These are phyloP conservation scores for Pangasius macronema DNA, from an alignment of 2,797 vertebrate species.

Conservation along the genomic window DNA sequence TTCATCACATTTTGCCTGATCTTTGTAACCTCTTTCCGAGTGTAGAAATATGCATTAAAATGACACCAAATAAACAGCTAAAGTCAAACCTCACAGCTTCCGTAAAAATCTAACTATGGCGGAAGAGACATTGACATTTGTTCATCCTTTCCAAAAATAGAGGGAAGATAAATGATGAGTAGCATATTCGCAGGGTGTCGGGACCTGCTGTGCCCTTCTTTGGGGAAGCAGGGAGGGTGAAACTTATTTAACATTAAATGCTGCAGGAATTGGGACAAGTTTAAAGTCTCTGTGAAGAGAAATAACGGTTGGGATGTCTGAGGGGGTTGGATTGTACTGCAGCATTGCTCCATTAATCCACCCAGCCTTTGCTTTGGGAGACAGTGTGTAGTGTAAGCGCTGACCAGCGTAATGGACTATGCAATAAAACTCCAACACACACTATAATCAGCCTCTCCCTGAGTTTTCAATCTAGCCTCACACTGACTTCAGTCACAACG, in stretches of 20 bases:
- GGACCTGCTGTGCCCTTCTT: constrained; percentile 51
- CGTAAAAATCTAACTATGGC: not conserved
- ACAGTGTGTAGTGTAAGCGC: constrained; percentile 62
- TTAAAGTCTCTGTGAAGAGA: constrained; percentile 60
- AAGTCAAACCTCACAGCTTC: constrained; percentile 17
- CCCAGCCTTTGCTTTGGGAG: constrained; percentile 56
- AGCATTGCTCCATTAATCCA: constrained; percentile 60
- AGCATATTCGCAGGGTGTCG: constrained; percentile 49
- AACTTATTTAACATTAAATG: constrained; percentile 75
- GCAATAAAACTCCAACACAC: constrained; percentile 59
- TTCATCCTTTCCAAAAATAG: constrained; percentile 52
- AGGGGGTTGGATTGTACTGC: constrained; percentile 46
- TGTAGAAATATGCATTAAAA: not conserved
- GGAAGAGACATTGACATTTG: constrained; percentile 35
- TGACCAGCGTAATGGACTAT: constrained; percentile 70
- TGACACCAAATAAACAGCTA: not conserved
- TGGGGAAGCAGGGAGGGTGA: constrained; percentile 56
- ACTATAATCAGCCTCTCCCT: constrained; percentile 63
- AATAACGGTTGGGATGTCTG: constrained; percentile 42
- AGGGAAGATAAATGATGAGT: constrained; percentile 64
- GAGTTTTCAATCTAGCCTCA: constrained; percentile 62
- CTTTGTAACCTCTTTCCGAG: not conserved
- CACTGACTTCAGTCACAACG: constrained; percentile 57
- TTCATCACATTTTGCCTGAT: not conserved
- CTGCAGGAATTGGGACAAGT: constrained; percentile 70